Conservation (phyloP, 37 sponge, comb jelly and placozoan species). For the Corticium candelabrum region DNA sequence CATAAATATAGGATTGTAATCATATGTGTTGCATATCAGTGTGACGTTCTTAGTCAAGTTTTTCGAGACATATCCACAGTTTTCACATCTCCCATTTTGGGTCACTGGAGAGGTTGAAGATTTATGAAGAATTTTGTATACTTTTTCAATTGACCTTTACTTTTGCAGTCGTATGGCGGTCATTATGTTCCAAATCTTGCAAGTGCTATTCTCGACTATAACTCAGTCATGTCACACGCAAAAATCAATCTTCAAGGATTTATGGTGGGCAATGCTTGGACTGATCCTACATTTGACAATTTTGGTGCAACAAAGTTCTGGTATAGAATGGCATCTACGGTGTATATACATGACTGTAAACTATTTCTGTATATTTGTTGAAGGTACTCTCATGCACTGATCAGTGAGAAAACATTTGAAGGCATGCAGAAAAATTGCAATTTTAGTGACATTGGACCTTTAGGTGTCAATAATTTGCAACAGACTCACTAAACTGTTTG, state of each 20-base stretch:
- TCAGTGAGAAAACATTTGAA: no score
- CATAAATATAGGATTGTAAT: no score
- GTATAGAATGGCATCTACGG: no score
- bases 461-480: no score
- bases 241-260: not conserved
- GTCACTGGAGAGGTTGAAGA: slow-evolving; percentile 14
- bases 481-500: no score
- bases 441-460: no score
- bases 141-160: not conserved
- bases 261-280: not conserved
- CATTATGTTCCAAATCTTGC: not conserved
- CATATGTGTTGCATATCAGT: not conserved
- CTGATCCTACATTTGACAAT: not conserved
- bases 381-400: no score
- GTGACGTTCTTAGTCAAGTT: slow-evolving; percentile 12
- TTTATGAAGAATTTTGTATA: not conserved
- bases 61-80: slow-evolving; percentile 12
- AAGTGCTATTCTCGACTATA: not conserved
- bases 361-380: no score
- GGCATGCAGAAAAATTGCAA: no score
- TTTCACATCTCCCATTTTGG: slow-evolving; percentile 6
- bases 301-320: no score
- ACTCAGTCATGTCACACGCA: no score
- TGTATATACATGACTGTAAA: no score
- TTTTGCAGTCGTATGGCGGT: slow-evolving; percentile 1